Evolutionary conservation across 2,113 vertebrate species (phyloP).

Genomic region (Nesospiza acunhae): DNA sequence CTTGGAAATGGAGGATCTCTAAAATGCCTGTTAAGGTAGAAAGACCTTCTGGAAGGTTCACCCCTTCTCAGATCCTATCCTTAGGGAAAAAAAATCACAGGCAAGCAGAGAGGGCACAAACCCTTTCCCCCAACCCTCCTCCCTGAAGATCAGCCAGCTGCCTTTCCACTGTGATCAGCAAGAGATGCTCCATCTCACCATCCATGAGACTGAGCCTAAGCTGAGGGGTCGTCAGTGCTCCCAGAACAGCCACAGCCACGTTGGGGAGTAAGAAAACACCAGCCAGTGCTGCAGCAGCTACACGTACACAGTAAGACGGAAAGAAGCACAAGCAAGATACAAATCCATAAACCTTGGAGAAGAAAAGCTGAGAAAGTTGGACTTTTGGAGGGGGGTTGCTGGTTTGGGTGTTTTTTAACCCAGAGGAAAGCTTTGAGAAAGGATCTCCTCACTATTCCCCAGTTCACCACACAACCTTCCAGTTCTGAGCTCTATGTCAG

Average conservation of each 20-base stretch:
- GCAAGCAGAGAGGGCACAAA: not conserved
- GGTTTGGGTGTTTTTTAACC: not conserved
- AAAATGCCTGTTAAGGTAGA: not conserved
- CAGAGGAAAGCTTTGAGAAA: not conserved
- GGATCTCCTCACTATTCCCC: not conserved
- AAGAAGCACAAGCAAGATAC: not conserved
- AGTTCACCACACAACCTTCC: not conserved
- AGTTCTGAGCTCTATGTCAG: not conserved
- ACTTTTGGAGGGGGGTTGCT: too few species aligned
- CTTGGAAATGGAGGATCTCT: not conserved
- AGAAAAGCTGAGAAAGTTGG: not conserved
- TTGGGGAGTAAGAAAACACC: not conserved
- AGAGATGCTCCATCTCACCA: not conserved
- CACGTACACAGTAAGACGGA: not conserved
- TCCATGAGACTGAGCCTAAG: not conserved
- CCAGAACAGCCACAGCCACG: not conserved
- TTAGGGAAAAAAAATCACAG: not conserved
- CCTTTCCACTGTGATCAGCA: not conserved
- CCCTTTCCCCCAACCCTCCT: not conserved
- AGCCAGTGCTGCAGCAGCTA: not conserved
- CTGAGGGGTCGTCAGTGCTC: not conserved
- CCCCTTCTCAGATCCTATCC: not conserved
- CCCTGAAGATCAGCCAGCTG: not conserved
- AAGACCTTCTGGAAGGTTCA: not conserved
- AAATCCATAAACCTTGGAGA: not conserved